Evolutionary conservation across 1,140 invertebrate genomes (phyloP).

Genomic region (Leptonema lineaticorne): DNA sequence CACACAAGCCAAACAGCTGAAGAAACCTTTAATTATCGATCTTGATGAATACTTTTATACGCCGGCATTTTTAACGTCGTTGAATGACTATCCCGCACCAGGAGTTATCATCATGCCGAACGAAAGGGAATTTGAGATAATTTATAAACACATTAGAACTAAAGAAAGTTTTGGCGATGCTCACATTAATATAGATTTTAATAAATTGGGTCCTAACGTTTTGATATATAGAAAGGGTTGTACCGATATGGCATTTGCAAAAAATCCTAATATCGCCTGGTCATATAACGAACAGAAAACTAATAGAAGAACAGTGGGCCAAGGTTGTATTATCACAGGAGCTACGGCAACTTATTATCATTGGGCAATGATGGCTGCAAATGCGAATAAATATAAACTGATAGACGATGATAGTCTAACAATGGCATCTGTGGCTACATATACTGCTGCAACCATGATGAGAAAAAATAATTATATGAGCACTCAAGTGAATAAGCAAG

Average conservation of each 20-base stretch:
- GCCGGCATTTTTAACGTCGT: slow-evolving; percentile 50
- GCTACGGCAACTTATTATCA: slow-evolving; percentile 64
- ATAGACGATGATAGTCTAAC: too few species aligned
- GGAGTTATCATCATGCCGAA: slow-evolving; percentile 75
- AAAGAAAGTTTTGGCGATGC: slow-evolving; percentile 28
- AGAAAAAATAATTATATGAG: slow-evolving; percentile 62
- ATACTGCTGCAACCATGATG: slow-evolving; percentile 66
- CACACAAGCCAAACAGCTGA: slow-evolving; percentile 47
- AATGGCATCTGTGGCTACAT: slow-evolving; percentile 62
- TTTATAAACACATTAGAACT: slow-evolving; percentile 22
- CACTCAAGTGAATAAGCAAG: slow-evolving; percentile 61
- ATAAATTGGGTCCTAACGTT: slow-evolving; percentile 21
- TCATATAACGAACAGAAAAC: slow-evolving; percentile 53
- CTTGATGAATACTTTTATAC: slow-evolving; percentile 72
- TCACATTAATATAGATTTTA: slow-evolving; percentile 25
- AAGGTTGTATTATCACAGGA: slow-evolving; percentile 77
- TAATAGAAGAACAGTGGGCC: slow-evolving; percentile 72
- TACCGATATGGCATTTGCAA: slow-evolving; percentile 42
- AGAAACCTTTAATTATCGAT: slow-evolving; percentile 73
- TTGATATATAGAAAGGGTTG: slow-evolving; percentile 29
- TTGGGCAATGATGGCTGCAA: slow-evolving; percentile 60
- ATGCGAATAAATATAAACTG: neutral
- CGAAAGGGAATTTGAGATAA: slow-evolving; percentile 64
- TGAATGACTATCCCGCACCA: slow-evolving; percentile 39
- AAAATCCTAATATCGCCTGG: slow-evolving; percentile 52